Conservation (phyloP, 2,888 invertebrate genomes). For the Adelphocoris suturalis region DNA sequence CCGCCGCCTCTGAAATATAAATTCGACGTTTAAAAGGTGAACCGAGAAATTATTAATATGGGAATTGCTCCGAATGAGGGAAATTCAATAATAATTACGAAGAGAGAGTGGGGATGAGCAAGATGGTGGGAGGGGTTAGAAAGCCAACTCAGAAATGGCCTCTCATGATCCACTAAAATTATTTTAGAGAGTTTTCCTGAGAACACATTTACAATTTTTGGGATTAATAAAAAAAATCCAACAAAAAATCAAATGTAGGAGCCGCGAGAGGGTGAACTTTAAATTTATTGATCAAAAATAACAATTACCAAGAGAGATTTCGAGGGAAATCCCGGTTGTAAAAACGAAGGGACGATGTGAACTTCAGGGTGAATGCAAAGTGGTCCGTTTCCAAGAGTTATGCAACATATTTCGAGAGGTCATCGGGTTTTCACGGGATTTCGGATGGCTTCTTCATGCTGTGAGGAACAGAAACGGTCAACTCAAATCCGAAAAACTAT, state of each 20-base stretch:
- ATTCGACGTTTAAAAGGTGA: not conserved
- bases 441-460: not conserved
- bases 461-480: not conserved
- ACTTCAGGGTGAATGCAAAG: slow-evolving; percentile 17
- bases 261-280: too few species aligned
- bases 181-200: not conserved
- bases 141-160: slow-evolving; percentile 65
- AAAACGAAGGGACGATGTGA: slow-evolving; percentile 29
- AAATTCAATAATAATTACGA: slow-evolving; percentile 30
- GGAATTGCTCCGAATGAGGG: not conserved
- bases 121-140: slow-evolving; percentile 43
- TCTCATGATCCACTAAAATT: slow-evolving; percentile 47
- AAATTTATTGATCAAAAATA: too few species aligned
- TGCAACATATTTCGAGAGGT: not conserved
- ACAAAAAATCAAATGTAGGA: not conserved
- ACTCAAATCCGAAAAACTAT: not conserved
- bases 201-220: not conserved
- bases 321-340: slow-evolving; percentile 35
- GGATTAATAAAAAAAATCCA: not conserved
- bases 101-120: slow-evolving; percentile 37
- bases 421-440: not conserved
- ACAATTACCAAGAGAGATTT: not conserved
- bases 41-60: slow-evolving; percentile 7
- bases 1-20: not conserved
- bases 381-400: not conserved